Evolutionary conservation across 1,140 invertebrate genomes (phyloP), one percentile per base, ranked within the genome.

Genomic region (Camponotus pennsylvanicus): DNA sequence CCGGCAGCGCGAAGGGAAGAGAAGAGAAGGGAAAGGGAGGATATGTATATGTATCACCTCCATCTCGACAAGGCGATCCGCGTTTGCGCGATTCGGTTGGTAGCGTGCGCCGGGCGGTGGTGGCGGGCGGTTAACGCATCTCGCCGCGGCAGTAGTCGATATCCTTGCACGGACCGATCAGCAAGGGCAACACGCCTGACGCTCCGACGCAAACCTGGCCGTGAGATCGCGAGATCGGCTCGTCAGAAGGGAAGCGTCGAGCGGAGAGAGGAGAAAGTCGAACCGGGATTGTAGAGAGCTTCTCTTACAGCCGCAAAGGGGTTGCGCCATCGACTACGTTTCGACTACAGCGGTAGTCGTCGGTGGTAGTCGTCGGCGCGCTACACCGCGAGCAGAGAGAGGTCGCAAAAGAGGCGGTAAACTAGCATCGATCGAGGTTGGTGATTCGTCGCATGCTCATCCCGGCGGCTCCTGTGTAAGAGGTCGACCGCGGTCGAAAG

Each of bases 61-160:
- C 80, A 87, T 80, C 78, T 70, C 15, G 82, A 57, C 71, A 9
- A 45, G 42, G 55, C 32, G 67, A 71, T 70, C 71, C 75, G 86
- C 73, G 93, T 92, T 90, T 93, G 93, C 94, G 94, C 93, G 87
- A 86, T 90, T 88, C 63, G 83, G 73, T 67, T 82, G 86, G 88
- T 88, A 88, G 91, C 92, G 91, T 91, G 91, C 92, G 92, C 91
- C 92, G 92, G 92, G 90, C 91, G 93, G 91, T 91, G 92, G 82
- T 90, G 64, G 18, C 64, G 64, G 67, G 79, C 84, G 88, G 91
- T 89, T 87, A 91, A 88, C 75, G 90, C 85, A 88, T 87, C 79
- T 82, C 84, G 66, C 90, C 90, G 91, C 88, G 89, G 91, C 88
- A 86, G 93, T 92, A 94, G 94, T 94, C 94, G 93, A 94, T 94